These are phyloP conservation scores for Chiloscyllium plagiosum DNA, from an alignment of 2,113 vertebrate genomes.

Conservation along the genomic window DNA sequence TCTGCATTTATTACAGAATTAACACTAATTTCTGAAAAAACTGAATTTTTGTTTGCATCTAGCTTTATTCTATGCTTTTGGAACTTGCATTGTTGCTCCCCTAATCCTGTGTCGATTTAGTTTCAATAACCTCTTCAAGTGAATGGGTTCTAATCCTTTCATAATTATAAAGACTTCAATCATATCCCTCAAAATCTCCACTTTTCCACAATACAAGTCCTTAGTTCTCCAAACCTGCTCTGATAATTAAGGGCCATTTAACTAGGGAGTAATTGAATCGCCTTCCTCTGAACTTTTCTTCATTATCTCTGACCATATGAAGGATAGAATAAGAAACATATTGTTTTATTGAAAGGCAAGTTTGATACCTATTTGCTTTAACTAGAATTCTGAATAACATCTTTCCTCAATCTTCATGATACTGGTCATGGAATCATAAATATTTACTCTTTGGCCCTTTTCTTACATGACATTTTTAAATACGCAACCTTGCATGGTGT, in stretches of 20 bases:
- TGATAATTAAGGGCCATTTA: constrained; percentile 28
- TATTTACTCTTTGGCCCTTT: neutral
- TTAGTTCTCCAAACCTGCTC: neutral
- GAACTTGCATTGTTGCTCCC: neutral
- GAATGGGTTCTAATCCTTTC: constrained; percentile 11
- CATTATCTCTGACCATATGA: neutral
- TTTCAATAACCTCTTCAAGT: constrained; percentile 30
- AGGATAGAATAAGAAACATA: neutral
- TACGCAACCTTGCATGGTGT: neutral
- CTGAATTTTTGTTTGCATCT: neutral
- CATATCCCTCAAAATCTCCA: neutral
- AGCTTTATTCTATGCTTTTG: neutral
- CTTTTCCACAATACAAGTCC: constrained; percentile 5
- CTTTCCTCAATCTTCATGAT: neutral
- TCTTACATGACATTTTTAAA: neutral
- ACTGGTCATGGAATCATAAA: neutral
- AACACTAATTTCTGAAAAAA: neutral
- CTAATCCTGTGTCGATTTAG: constrained; percentile 16
- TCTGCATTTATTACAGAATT: neutral
- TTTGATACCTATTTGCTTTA: neutral
- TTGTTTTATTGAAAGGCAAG: neutral
- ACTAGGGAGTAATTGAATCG: neutral
- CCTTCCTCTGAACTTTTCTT: constrained; percentile 12
- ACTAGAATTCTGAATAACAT: neutral
- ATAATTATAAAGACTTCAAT: constrained; percentile 26